Percentiles rank a stretch among this genome's conserved stretches.
Evolutionary conservation across 2,113 vertebrate species (phyloP).

Genomic region (Kryptolebias marmoratus): DNA sequence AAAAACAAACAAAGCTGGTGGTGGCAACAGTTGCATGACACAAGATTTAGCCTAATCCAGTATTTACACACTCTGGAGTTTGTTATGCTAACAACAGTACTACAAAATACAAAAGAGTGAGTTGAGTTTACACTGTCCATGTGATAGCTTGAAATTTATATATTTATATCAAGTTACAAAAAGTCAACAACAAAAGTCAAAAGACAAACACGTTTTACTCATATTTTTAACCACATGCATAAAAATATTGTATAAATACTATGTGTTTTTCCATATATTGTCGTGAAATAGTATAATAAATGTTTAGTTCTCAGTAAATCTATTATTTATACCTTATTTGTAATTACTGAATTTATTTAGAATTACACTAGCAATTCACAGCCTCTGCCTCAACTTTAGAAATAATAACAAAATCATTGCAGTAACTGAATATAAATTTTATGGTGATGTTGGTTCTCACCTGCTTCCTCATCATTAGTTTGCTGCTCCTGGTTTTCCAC

Average conservation of each 20-base stretch:
- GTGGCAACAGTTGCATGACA: background rate
- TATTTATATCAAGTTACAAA: background rate
- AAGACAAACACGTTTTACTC: no score
- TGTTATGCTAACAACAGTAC: background rate
- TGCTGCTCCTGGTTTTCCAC: constrained; percentile 51
- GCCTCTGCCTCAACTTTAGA: no score
- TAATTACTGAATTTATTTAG: no score
- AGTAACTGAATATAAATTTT: background rate
- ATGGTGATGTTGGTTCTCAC: constrained; percentile 32
- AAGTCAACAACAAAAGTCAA: background rate
- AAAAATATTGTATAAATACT: no score
- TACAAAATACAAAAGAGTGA: no score
- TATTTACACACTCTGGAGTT: background rate
- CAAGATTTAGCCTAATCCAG: background rate
- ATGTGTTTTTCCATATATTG: no score
- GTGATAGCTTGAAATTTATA: background rate
- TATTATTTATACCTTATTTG: no score
- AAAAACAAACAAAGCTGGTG: background rate
- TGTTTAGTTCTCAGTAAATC: no score
- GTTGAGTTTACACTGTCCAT: background rate
- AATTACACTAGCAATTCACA: no score
- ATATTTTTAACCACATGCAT: no score
- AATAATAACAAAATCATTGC: no score
- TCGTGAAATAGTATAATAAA: no score
- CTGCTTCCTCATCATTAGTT: constrained; percentile 40